phyloP scores from a whole-genome alignment of 1,140 invertebrate genomes.

The Odontomachus brunneus region DNA sequence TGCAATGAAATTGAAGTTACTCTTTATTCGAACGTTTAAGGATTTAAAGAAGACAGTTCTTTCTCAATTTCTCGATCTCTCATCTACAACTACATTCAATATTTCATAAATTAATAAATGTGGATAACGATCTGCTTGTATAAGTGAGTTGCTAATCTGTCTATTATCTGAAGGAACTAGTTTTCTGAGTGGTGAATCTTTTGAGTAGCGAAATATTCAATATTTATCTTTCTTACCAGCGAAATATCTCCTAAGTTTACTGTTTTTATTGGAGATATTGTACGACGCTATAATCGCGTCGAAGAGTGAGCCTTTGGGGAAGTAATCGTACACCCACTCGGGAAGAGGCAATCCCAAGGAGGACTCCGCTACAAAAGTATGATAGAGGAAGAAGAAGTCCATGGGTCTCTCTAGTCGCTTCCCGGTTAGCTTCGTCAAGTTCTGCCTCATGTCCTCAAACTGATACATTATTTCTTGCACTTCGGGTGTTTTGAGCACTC shows the following conservation, averaged over 20 bases:
- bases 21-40: background rate
- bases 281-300: constrained; percentile 85
- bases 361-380: constrained; percentile 84
- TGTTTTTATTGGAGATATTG: constrained; percentile 80
- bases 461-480: constrained; percentile 76
- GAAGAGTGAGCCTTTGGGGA: constrained; percentile 83
- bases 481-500: constrained; percentile 80
- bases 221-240: constrained; percentile 84
- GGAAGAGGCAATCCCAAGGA: constrained; percentile 75
- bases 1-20: constrained; percentile 61
- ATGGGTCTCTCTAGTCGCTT: constrained; percentile 82
- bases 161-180: background rate
- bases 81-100: background rate
- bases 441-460: constrained; percentile 79
- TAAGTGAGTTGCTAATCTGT: background rate
- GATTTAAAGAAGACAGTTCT: background rate
- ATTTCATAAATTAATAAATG: background rate
- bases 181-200: too few species aligned
- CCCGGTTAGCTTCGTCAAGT: constrained; percentile 81
- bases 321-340: constrained; percentile 83
- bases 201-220: background rate
- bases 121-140: too few species aligned
- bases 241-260: constrained; percentile 81
- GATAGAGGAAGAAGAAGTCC: constrained; percentile 85
- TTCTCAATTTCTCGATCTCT: background rate